Conservation (phyloP, 1,140 invertebrate species). For the Drosophila murphyi region DNA sequence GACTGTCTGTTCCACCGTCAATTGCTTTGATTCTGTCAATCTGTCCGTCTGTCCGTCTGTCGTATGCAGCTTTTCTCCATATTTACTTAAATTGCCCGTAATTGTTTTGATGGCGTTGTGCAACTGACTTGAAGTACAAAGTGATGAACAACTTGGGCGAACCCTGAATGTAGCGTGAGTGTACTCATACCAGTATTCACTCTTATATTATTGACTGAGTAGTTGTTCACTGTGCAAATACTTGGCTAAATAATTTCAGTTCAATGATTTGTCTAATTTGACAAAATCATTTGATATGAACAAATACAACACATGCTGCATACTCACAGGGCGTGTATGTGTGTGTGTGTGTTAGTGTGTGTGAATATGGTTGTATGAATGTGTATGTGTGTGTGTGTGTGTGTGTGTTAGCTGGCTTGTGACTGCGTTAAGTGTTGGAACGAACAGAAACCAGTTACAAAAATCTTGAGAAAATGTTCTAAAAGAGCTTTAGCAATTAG, state of each 20-base stretch:
- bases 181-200: conserved; percentile 1
- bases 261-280: conserved; percentile 37
- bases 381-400: conserved; percentile 11
- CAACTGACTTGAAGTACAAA: conserved; percentile 22
- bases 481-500: conserved; percentile 55
- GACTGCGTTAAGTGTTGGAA: conserved; percentile 36
- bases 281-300: conserved; percentile 40
- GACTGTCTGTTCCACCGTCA: background rate
- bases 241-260: conserved; percentile 15
- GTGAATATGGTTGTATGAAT: background rate
- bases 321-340: conserved; percentile 3
- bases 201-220: conserved; percentile 11
- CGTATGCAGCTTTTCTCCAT: conserved; percentile 12
- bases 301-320: conserved; percentile 32
- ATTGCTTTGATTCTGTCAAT: conserved; percentile 21
- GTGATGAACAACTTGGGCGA: conserved; percentile 23
- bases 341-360: background rate
- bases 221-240: background rate
- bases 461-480: conserved; percentile 64
- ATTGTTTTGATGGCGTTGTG: conserved; percentile 32
- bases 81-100: conserved; percentile 11
- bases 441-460: conserved; percentile 54
- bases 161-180: conserved; percentile 12
- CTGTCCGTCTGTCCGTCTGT: conserved; percentile 8
- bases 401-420: conserved; percentile 18